A percentile compares a stretch with the other conserved stretches of the same genome.
phyloP scores from a whole-genome alignment of 2,888 invertebrate genomes.

The Hirtodrosophila confusa region DNA sequence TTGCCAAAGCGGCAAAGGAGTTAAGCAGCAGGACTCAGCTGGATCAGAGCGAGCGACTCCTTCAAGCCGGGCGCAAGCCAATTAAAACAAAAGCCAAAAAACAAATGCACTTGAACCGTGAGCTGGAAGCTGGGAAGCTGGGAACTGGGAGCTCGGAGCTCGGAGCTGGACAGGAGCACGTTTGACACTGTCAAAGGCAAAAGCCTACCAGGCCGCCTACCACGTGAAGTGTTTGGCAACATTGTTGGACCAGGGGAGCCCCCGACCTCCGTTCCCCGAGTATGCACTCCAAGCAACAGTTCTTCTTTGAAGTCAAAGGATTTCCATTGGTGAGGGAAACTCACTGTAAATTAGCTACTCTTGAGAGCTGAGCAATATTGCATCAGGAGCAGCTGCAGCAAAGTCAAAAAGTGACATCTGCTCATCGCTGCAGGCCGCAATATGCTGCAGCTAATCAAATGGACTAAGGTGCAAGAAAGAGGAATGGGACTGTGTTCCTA shows the following conservation, averaged over 20 bases:
- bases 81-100: slow-evolving; percentile 81
- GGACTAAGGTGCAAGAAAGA: slow-evolving; percentile 2
- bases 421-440: slow-evolving; percentile 29
- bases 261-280: slow-evolving; percentile 5
- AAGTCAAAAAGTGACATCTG: slow-evolving; percentile 39
- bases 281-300: slow-evolving; percentile 73
- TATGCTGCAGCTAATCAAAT: slow-evolving; percentile 40
- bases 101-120: slow-evolving; percentile 71
- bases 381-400: slow-evolving; percentile 23
- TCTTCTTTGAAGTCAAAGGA: slow-evolving; percentile 75
- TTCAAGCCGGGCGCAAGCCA: slow-evolving; percentile 70
- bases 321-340: slow-evolving; percentile 36
- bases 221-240: slow-evolving; percentile 75
- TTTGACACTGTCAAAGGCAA: slow-evolving; percentile 77
- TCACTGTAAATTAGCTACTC: slow-evolving; percentile 70
- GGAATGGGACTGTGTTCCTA: too few species aligned
- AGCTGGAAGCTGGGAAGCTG: slow-evolving; percentile 13
- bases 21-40: slow-evolving; percentile 19
- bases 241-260: slow-evolving; percentile 36
- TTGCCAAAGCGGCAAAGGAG: slow-evolving; percentile 40
- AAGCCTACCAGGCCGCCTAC: slow-evolving; percentile 47
- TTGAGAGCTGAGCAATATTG: slow-evolving; percentile 7
- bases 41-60: slow-evolving; percentile 52
- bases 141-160: neutral
- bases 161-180: slow-evolving; percentile 33